Evolutionary conservation across 2,113 vertebrate species (phyloP).

Genomic region (Trochalopteron elliotii): DNA sequence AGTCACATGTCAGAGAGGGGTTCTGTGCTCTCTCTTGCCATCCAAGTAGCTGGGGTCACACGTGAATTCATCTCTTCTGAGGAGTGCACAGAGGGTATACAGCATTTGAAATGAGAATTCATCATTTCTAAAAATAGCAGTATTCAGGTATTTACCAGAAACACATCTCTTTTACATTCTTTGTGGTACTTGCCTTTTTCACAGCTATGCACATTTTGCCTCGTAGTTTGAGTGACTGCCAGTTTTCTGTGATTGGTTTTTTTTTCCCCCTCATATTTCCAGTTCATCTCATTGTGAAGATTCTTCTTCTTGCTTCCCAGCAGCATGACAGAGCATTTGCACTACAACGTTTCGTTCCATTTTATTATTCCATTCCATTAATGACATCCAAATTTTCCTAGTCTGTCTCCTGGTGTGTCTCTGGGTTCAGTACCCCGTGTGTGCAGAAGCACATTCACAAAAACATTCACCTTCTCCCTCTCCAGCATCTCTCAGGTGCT

Average conservation of each 20-base stretch:
- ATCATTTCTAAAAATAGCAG: not conserved
- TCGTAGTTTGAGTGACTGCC: not conserved
- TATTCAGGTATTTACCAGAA: not conserved
- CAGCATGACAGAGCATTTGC: not conserved
- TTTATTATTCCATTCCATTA: not conserved
- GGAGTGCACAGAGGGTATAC: not conserved
- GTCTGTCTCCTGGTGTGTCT: not conserved
- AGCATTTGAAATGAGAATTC: not conserved
- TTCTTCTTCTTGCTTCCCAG: not conserved
- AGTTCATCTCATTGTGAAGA: not conserved
- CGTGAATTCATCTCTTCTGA: not conserved
- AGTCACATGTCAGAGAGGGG: not conserved
- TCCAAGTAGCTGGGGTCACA: not conserved
- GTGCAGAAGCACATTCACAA: not conserved
- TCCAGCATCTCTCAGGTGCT: not conserved
- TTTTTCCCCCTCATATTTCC: not conserved
- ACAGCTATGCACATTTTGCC: not conserved
- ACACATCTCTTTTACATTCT: not conserved
- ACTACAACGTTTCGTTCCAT: not conserved
- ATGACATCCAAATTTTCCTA: not conserved
- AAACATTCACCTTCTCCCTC: not conserved
- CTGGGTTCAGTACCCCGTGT: no score
- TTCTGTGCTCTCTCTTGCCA: not conserved
- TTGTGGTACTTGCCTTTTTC: not conserved
- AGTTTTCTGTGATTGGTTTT: not conserved